Conservation (phyloP, 2,888 invertebrate species). For the Ganaspis brasiliensis region DNA sequence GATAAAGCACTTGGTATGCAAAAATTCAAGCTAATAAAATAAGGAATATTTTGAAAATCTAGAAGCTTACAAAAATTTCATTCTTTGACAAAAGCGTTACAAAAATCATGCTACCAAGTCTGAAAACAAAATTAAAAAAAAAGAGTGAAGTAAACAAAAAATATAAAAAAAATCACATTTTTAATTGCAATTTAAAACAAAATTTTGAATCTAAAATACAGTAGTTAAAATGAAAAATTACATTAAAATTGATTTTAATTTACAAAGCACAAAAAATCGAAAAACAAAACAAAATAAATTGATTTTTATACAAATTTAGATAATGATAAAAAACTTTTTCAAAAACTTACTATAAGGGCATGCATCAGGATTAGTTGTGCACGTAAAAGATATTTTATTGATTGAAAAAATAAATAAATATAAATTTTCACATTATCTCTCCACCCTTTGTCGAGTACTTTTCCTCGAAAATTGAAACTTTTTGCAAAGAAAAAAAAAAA, state of each 20-base stretch:
- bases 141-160: too few relatives aligned
- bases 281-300: not conserved
- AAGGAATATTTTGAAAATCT: not conserved
- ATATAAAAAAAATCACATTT: constrained; percentile 7
- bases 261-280: too few relatives aligned
- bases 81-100: constrained; percentile 28
- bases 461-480: constrained; percentile 10
- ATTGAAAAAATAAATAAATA: constrained; percentile 31
- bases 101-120: constrained; percentile 45
- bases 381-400: constrained; percentile 40
- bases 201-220: too few relatives aligned
- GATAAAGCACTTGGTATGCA: not conserved
- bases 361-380: constrained; percentile 44
- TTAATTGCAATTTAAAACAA: too few relatives aligned
- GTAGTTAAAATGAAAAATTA: too few relatives aligned
- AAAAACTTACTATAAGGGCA: not conserved
- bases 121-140: not conserved
- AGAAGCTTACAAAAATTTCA: not conserved
- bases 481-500: not conserved
- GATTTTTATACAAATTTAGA: not conserved
- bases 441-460: constrained; percentile 37
- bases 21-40: constrained; percentile 2
- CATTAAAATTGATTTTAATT: too few relatives aligned
- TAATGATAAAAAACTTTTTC: not conserved
- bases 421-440: constrained; percentile 38